A percentile compares a stretch with the other conserved stretches of the same genome.
These are phyloP conservation scores for Erpobdella octoculata DNA, from an alignment of 2,888 invertebrate genomes.

Conservation along the genomic window DNA sequence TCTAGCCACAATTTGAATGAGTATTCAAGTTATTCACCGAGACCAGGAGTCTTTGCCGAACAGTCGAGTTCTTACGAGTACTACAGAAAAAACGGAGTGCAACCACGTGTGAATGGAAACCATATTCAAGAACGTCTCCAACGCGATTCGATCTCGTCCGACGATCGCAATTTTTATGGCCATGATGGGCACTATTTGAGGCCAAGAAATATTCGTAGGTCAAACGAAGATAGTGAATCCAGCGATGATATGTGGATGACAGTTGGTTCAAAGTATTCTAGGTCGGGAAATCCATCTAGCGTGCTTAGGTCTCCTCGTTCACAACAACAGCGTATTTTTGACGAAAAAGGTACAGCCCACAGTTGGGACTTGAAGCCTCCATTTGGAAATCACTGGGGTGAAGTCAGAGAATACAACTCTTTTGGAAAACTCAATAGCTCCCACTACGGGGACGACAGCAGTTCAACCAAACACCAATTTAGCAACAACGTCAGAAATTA, in stretches of 20 bases:
- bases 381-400: neutral
- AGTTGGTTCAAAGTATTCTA: no score
- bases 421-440: constrained; percentile 11
- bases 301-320: no score
- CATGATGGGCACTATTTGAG: neutral
- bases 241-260: no score
- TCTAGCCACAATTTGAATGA: neutral
- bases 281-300: no score
- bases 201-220: no score
- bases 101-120: neutral
- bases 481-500: neutral
- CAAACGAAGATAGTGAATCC: neutral
- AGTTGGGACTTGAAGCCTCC: neutral
- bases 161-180: neutral
- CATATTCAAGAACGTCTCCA: no score
- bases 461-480: neutral
- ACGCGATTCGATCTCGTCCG: neutral
- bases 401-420: no score
- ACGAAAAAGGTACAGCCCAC: neutral
- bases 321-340: neutral
- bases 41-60: neutral
- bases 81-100: neutral
- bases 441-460: neutral
- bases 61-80: no score
- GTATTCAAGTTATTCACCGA: neutral